Evolutionary conservation across 2,888 invertebrate species (phyloP).

Genomic region (Eupithecia subfuscata): DNA sequence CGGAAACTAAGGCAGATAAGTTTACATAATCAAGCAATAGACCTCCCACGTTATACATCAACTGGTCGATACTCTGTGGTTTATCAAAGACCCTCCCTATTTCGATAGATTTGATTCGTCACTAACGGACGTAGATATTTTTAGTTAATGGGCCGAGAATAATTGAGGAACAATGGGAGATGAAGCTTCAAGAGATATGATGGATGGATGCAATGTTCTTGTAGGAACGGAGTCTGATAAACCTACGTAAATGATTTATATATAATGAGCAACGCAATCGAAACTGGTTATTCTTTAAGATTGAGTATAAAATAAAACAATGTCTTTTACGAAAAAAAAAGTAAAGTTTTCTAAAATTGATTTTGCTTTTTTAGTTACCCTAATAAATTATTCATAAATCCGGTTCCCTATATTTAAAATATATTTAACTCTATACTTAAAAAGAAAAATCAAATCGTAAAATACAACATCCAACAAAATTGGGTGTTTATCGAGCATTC

Average conservation of each 20-base stretch:
- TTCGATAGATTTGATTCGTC: conserved; percentile 41
- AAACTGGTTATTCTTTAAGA: neutral
- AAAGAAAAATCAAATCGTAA: conserved; percentile 50
- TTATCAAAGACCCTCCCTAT: conserved; percentile 30
- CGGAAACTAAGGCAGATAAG: neutral
- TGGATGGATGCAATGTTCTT: neutral
- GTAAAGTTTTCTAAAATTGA: neutral
- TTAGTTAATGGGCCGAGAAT: conserved; percentile 40
- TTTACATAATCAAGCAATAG: conserved; percentile 32
- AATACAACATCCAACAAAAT: conserved; percentile 53
- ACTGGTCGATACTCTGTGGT: conserved; percentile 19
- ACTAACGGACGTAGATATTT: conserved; percentile 40
- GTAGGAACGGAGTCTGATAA: neutral
- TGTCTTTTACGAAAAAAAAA: neutral
- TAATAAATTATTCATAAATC: neutral
- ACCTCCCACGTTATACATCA: conserved; percentile 43
- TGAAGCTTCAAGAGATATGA: conserved; percentile 26
- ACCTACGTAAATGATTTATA: neutral
- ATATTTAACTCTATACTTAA: conserved; percentile 36
- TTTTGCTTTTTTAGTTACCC: neutral
- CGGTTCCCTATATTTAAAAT: neutral
- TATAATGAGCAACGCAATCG: neutral
- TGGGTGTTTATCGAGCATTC: conserved; percentile 69
- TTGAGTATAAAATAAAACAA: neutral
- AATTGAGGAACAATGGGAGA: conserved; percentile 39